Conservation (phyloP, 2,113 vertebrate genomes). For the Sitta europaea region DNA sequence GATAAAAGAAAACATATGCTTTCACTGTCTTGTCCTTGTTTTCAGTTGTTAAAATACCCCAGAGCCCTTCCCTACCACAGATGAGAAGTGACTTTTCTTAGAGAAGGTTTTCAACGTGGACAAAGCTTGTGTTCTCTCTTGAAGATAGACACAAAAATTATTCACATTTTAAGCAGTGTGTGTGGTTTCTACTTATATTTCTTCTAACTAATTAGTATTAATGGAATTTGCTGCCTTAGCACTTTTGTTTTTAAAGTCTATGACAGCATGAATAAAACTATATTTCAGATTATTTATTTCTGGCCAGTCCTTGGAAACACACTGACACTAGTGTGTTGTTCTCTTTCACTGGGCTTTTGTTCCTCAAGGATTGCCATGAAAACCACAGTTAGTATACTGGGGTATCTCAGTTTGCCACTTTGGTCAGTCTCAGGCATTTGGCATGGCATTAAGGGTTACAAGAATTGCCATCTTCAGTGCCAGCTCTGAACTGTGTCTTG, state of each 20-base stretch:
- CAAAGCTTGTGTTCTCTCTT: background rate
- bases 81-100: background rate
- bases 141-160: background rate
- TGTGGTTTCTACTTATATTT: background rate
- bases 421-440: background rate
- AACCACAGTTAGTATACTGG: background rate
- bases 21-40: background rate
- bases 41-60: background rate
- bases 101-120: background rate
- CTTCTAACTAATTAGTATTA: background rate
- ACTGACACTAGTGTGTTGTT: background rate
- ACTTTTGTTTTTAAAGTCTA: background rate
- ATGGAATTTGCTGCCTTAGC: constrained; percentile 6
- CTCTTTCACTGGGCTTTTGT: constrained; percentile 4
- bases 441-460: background rate
- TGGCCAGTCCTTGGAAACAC: background rate
- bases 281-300: background rate
- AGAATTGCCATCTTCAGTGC: background rate
- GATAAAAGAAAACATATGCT: background rate
- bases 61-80: background rate
- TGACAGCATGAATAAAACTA: background rate
- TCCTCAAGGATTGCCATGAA: background rate
- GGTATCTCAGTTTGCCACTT: background rate
- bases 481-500: background rate
- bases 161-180: background rate